Evolutionary conservation across 2,888 invertebrate genomes (phyloP), one percentile per base, ranked within the genome.

Genomic region (Lysandra coridon): DNA sequence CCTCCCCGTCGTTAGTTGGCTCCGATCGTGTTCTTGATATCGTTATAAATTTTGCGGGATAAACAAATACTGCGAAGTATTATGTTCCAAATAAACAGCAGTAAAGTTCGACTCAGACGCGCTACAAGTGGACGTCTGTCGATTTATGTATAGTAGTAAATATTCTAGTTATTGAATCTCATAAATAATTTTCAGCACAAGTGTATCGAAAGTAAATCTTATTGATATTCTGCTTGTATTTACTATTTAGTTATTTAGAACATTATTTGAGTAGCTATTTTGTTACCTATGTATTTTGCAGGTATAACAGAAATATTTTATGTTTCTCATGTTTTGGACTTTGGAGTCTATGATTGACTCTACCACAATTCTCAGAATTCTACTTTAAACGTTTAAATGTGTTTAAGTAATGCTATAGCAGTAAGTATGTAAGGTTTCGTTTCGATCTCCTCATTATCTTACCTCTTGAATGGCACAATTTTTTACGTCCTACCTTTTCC

Each of bases 121-220:
- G 7, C 14, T 69, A 69, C 14, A 69, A 69, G 69, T 69, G 69
- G 69, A 69, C 69, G 69, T 12, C 79, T 80, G 81, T 80, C 80
- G 83, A 82, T 80, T 82, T 84, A 83, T 83, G 83, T 33, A 14
- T 14, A 69, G 33, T 30, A 37, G 12, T 69, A 37, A 37, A 69
- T 69, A 30, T 37, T 69, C 33, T 69, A 69, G 33, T 33, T 33
- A 69, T 69, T 69, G 14, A 37, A 69, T 69, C 69, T 14, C 69
- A 37, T 69, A 37, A 14, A 17, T 69, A 33, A 69, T 37, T 69
- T 69, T 33, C 33, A 69, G 69, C 69, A 14, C 14, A 33, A 33
- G 69, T 69, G 1, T 14, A 69, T 14, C 33, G 69, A 69, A n/a
- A 62, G 64, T 30, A 12, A 64, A 64, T 1, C 64, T 30, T 10